Evolutionary conservation across 2,797 vertebrate genomes (phyloP).

Genomic region (Crenuchus spilurus): DNA sequence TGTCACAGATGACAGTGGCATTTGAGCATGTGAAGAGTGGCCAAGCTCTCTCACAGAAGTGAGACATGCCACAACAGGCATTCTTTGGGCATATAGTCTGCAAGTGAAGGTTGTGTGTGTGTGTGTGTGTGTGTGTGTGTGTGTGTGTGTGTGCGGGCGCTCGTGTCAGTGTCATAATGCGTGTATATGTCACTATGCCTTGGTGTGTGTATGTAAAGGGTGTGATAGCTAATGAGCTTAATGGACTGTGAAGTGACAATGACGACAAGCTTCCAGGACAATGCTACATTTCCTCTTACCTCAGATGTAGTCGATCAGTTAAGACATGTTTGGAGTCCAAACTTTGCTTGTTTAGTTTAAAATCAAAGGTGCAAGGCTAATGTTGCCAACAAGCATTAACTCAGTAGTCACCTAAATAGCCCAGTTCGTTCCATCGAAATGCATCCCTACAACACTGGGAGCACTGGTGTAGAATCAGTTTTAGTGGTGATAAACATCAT

Average conservation of each 20-base stretch:
- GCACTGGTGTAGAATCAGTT: too few relatives aligned
- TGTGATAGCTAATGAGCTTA: slow-evolving; percentile 22
- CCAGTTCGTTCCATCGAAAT: too few relatives aligned
- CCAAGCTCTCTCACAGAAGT: slow-evolving; percentile 51
- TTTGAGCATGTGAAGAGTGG: slow-evolving; percentile 52
- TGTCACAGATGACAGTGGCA: slow-evolving; percentile 59
- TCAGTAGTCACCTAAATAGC: too few relatives aligned
- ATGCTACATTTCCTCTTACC: slow-evolving; percentile 8
- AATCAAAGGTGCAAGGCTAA: too few relatives aligned
- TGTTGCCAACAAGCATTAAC: too few relatives aligned
- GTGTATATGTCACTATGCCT: slow-evolving; percentile 29
- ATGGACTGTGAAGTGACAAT: slow-evolving; percentile 41
- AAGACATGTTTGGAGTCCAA: too few relatives aligned
- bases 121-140: slow-evolving; percentile 13
- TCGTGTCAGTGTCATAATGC: too few relatives aligned
- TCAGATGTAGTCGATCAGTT: too few relatives aligned
- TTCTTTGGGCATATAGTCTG: slow-evolving; percentile 45
- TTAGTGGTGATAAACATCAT: too few relatives aligned
- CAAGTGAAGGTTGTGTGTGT: slow-evolving; percentile 1
- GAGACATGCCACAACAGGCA: slow-evolving; percentile 62
- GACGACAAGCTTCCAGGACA: slow-evolving; percentile 35
- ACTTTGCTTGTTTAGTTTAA: too few relatives aligned
- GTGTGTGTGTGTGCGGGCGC: slow-evolving; percentile 27
- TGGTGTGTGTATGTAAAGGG: background rate
- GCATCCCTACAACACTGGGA: too few relatives aligned